Conservation (phyloP, 2,888 invertebrate genomes). For the Carpatolechia fugitivella region DNA sequence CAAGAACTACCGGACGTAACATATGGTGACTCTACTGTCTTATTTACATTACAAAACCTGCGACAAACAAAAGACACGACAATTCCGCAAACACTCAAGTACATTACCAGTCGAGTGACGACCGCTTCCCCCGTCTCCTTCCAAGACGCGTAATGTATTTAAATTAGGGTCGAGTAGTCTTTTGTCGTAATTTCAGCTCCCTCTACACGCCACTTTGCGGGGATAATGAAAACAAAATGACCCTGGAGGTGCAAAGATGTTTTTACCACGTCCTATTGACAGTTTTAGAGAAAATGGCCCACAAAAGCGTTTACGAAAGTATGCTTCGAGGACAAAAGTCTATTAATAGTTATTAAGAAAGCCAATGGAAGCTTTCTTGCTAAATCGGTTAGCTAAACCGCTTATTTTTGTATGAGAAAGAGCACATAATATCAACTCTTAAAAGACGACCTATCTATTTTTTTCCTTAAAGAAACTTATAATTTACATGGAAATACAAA, state of each 20-base stretch:
- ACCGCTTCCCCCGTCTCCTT: background rate
- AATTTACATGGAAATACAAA: no score
- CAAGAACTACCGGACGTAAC: background rate
- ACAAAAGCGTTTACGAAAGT: no score
- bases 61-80: constrained; percentile 8
- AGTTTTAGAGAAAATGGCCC: background rate
- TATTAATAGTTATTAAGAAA: no score
- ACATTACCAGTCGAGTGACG: constrained; percentile 1
- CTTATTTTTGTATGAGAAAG: no score
- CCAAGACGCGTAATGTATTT: constrained; percentile 30
- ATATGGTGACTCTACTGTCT: background rate
- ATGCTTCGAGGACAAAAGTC: no score
- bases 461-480: no score
- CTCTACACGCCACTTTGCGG: constrained; percentile 19
- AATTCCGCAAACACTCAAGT: constrained; percentile 8
- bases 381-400: no score
- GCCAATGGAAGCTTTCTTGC: no score
- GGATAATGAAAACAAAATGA: constrained; percentile 43
- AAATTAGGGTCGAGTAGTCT: constrained; percentile 30
- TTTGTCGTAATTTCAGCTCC: constrained; percentile 29
- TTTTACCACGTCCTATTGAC: background rate
- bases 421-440: no score
- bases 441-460: no score
- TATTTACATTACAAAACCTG: constrained; percentile 17
- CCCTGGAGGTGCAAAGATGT: constrained; percentile 15